Evolutionary conservation across 2,797 vertebrate genomes (phyloP).

Genomic region (Champsocephalus esox): DNA sequence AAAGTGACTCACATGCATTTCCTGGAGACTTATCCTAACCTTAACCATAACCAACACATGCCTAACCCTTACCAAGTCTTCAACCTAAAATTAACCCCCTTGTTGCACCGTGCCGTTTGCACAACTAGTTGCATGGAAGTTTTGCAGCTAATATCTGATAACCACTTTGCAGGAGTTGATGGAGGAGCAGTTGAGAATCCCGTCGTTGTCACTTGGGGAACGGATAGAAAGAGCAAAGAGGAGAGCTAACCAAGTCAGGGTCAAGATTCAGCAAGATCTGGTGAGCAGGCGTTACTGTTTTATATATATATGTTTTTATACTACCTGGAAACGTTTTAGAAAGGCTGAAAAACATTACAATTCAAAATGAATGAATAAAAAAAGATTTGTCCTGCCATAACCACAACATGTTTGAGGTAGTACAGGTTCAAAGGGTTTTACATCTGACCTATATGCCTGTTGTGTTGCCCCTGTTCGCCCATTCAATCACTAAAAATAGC

Average conservation of each 20-base stretch:
- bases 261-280: slow-evolving; percentile 91
- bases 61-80: too few relatives aligned
- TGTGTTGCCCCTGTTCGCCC: neutral
- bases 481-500: neutral
- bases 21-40: too few relatives aligned
- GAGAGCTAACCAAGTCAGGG: slow-evolving; percentile 89
- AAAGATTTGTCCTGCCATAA: neutral
- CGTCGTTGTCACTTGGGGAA: slow-evolving; percentile 86
- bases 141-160: neutral
- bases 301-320: too few relatives aligned
- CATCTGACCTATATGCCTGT: neutral
- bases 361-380: neutral
- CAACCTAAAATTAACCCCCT: too few relatives aligned
- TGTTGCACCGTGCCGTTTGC: neutral
- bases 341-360: too few relatives aligned
- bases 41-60: too few relatives aligned
- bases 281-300: slow-evolving; percentile 69
- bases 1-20: too few relatives aligned
- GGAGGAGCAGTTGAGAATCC: slow-evolving; percentile 86
- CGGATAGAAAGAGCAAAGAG: slow-evolving; percentile 91
- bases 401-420: neutral
- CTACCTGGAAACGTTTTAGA: neutral
- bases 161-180: slow-evolving; percentile 82
- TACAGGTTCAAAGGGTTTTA: neutral
- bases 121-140: too few relatives aligned